Base-by-base conservation (phyloP, 2,797 vertebrate species). In the Prionace glauca region DNA sequence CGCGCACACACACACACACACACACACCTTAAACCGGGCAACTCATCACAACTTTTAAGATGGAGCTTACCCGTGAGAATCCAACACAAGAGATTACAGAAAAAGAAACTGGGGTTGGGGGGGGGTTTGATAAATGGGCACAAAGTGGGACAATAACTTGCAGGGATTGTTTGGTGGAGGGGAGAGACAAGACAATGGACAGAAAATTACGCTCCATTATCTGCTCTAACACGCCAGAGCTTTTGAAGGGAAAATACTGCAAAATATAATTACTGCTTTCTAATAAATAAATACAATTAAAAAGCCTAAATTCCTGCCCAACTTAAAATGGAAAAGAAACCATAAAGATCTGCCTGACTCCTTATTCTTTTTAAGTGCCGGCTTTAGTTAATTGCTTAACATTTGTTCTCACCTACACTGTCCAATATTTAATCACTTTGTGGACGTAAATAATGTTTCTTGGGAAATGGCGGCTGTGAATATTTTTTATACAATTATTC, bases 301-400 rank as follows among this genome's bases (percentile, higher is more conserved):
- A 92, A 92, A 92, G 65, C 90, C 90, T 92, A 92, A 92, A 95
- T 77, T 95, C 93, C 93, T 95, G 93, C 93, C 77, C 26, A 29
- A 77, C 16, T 56, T 77, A 56, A 95, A 50, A 95, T 77, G 50
- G 29, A 74, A 93, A 94, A 74, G 32, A 56, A 71, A 50, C 92
- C 32, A 16, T 45, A 32, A 93, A 94, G 24, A 50, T 45, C 50
- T 95, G 45, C 22, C 32, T 67, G 90, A 92, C 90, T 65, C 90
- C 32, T 41, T 90, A 60, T 56, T 29, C 9, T 11, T 77, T 77
- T 77, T 77, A 41, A 69, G 9, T 3, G n/a, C 90, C 65, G 65
- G 90, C 3, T 36, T 69, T 41, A 41, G 90, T 10, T 56, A 56
- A 56, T 56, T 56, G 50, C 5, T 56, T 56, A 56, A 56, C 50